Evolutionary conservation across 2,797 vertebrate genomes (phyloP).

Genomic region (Salmo trutta): DNA sequence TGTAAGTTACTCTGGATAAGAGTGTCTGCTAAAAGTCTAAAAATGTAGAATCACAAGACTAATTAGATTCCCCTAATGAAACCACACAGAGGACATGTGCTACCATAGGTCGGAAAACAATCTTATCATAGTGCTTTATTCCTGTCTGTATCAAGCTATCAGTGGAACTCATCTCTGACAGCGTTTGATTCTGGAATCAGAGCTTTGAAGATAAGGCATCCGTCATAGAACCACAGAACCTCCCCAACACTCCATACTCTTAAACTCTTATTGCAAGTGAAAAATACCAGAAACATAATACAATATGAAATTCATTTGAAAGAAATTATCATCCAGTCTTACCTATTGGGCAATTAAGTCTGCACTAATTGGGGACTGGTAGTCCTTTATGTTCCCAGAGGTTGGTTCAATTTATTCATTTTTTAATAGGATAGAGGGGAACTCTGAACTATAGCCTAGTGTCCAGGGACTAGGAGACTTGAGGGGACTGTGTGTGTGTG

Average conservation of each 20-base stretch:
- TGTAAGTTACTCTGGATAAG: too few relatives aligned
- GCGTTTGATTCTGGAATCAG: constrained; percentile 67
- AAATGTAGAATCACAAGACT: constrained; percentile 14
- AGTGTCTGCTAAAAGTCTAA: neutral
- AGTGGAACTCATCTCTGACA: constrained; percentile 61
- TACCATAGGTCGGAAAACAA: constrained; percentile 61
- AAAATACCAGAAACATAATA: constrained; percentile 49
- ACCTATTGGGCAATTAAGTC: constrained; percentile 60
- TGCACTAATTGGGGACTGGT: constrained; percentile 33
- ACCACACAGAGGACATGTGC: constrained; percentile 24
- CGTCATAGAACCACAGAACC: constrained; percentile 54
- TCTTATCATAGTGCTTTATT: constrained; percentile 57
- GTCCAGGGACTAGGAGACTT: constrained; percentile 9
- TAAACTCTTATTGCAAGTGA: constrained; percentile 70
- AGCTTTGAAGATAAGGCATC: constrained; percentile 72
- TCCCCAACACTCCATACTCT: constrained; percentile 52
- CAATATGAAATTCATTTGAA: constrained; percentile 56
- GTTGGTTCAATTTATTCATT: constrained; percentile 62
- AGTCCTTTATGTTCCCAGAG: constrained; percentile 48
- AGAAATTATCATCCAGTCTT: constrained; percentile 43
- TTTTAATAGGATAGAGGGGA: constrained; percentile 59
- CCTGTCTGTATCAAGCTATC: constrained; percentile 52
- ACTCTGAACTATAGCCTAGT: constrained; percentile 40
- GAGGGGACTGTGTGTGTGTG: neutral
- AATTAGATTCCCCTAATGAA: constrained; percentile 38